These are phyloP conservation scores for Fratercula arctica DNA, from an alignment of 2,797 vertebrate species.

Conservation along the genomic window DNA sequence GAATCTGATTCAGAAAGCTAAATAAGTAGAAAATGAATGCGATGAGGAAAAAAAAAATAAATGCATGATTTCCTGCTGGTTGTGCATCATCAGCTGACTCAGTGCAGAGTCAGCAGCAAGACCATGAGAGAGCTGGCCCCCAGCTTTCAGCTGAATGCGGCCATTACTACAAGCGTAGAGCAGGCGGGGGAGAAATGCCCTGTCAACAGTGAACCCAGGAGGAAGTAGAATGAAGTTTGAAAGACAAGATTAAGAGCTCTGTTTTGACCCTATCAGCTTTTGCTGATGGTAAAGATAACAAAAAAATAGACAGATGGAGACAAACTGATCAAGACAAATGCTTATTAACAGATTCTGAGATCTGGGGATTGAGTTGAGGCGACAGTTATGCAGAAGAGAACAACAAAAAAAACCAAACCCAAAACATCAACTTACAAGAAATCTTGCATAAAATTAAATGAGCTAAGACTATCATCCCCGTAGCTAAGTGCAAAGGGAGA, in stretches of 20 bases:
- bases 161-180: not conserved
- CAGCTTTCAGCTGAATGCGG: not conserved
- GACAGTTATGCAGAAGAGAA: not conserved
- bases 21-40: not conserved
- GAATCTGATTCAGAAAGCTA: not conserved
- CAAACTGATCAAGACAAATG: not conserved
- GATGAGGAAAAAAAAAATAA: not conserved
- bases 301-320: not conserved
- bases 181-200: not conserved
- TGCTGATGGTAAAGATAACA: not conserved
- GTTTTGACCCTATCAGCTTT: not conserved
- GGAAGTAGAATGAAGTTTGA: not conserved
- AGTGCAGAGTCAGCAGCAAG: not conserved
- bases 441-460: not conserved
- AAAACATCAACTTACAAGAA: not conserved
- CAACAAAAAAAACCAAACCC: rapidly evolving
- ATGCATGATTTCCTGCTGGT: not conserved
- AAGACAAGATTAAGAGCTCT: not conserved
- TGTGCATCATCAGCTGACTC: not conserved
- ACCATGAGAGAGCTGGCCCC: not conserved
- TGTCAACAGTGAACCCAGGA: not conserved
- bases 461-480: not conserved
- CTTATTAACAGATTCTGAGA: not conserved
- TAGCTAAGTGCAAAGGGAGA: not conserved
- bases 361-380: not conserved